Conservation (phyloP, 2,797 vertebrate genomes). For the Kryptolebias ocellatus region DNA sequence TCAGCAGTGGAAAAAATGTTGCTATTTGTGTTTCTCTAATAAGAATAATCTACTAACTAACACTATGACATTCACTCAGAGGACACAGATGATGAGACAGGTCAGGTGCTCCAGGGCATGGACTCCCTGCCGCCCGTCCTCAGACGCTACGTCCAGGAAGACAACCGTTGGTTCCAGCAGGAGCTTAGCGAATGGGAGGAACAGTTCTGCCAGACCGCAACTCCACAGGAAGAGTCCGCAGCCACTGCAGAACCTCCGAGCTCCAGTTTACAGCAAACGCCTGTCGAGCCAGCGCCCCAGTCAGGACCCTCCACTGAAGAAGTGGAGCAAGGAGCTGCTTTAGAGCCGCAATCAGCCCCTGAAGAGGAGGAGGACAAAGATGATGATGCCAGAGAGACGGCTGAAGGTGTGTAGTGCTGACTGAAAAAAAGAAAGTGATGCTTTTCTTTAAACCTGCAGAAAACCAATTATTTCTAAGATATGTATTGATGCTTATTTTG, state of each 20-base stretch:
- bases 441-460: too few relatives aligned
- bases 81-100: slow-evolving; percentile 80
- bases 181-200: slow-evolving; percentile 94
- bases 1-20: too few relatives aligned
- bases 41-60: slow-evolving; percentile 3
- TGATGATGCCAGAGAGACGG: slow-evolving; percentile 9
- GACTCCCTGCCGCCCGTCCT: slow-evolving; percentile 85
- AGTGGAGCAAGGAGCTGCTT: slow-evolving; percentile 33
- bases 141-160: slow-evolving; percentile 87
- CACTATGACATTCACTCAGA: slow-evolving; percentile 53
- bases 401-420: slow-evolving; percentile 59
- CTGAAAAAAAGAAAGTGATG: background rate
- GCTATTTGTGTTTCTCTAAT: too few relatives aligned
- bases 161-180: slow-evolving; percentile 92
- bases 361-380: slow-evolving; percentile 41
- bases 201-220: slow-evolving; percentile 85
- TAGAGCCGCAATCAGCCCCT: slow-evolving; percentile 39
- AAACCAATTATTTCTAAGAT: too few relatives aligned
- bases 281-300: slow-evolving; percentile 59
- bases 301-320: slow-evolving; percentile 50
- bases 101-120: slow-evolving; percentile 83
- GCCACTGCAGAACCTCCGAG: slow-evolving; percentile 31
- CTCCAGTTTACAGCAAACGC: slow-evolving; percentile 35
- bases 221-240: slow-evolving; percentile 81
- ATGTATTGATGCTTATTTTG: too few relatives aligned